Base-by-base conservation (phyloP, 2,113 vertebrate genomes). In the Engystomops pustulosus region DNA sequence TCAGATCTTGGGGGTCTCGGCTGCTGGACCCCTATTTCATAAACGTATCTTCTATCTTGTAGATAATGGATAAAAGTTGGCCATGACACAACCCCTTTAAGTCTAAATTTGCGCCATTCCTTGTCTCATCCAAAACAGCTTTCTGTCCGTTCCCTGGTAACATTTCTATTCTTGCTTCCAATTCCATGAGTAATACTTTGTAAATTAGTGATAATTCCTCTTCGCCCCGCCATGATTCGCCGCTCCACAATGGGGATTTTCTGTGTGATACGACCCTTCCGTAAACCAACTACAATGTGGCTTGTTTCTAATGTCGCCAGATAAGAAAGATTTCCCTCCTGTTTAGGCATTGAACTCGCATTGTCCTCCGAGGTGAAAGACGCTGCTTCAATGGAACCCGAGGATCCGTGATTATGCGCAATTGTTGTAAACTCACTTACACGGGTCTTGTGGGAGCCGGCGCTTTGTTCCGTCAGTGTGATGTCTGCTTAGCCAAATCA, bases 391-490 rank as follows among this genome's bases (percentile, higher is more conserved):
- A 68, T 49, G 41, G 58, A 84, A 84, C 71, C 81, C 38, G 27
- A 45, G 71, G 81, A 11, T 77, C 81, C n/a, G 55, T 44, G 30
- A 84, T 84, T 77, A 84, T 76, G 27, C 55, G 30, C 71, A 76
- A 49, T 76, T 68, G 58, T 49, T 62, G 69, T 65, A 47, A 47
- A 75, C 65, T 75, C 32, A 83, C 47, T 83, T 76, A 27, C 27
- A 67, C 67, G 60, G 30, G 38, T 84, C 81, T 76, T 51, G 58
- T 18, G 81, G 81, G 81, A 83, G 6, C 34, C 8, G 18, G 58
- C 45, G 71, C 41, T 84, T 84, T 76, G 41, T 84, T 84, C 71
- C 20, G 41, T 84, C 71, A 77, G 71, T 51, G 44, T 67, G 41
- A 67, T 67, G 41, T 36, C 41, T 76, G 81, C 58, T 76, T 84